Conservation (phyloP, 2,113 vertebrate species). For the Axis porcinus region DNA sequence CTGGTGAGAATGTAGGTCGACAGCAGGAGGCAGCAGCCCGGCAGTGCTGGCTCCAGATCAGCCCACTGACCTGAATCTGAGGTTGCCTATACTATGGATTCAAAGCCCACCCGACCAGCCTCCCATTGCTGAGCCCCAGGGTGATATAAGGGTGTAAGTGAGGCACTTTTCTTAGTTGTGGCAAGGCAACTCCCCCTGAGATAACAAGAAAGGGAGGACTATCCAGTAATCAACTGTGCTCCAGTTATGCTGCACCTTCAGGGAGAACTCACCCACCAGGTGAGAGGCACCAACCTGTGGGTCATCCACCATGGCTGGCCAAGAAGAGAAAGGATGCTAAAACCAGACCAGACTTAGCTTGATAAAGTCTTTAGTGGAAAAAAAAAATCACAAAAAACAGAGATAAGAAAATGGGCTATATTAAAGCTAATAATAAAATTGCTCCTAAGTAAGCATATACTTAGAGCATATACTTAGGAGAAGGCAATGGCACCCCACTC, state of each 20-base stretch:
- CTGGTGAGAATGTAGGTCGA: conserved; percentile 51
- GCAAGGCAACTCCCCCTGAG: not conserved
- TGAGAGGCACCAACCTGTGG: not conserved
- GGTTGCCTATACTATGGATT: conserved; percentile 64
- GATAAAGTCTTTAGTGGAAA: not conserved
- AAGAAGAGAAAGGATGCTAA: not conserved
- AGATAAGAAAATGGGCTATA: not conserved
- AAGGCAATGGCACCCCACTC: no score
- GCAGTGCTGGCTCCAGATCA: not conserved
- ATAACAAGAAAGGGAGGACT: not conserved
- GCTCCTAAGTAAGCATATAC: conserved; percentile 21
- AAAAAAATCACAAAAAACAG: not conserved
- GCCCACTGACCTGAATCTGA: not conserved
- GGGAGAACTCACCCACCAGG: not conserved
- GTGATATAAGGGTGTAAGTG: conserved; percentile 73
- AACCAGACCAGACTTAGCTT: not conserved
- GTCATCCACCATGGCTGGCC: not conserved
- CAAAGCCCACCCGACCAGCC: conserved; percentile 50
- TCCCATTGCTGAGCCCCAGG: conserved; percentile 64
- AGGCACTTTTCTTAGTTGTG: not conserved
- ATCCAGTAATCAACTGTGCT: not conserved
- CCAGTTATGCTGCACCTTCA: not conserved
- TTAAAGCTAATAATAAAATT: conserved; percentile 1
- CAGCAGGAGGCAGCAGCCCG: not conserved
- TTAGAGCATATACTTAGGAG: no score